Conservation (phyloP, 2,113 vertebrate genomes). For the Colaptes auratus region DNA sequence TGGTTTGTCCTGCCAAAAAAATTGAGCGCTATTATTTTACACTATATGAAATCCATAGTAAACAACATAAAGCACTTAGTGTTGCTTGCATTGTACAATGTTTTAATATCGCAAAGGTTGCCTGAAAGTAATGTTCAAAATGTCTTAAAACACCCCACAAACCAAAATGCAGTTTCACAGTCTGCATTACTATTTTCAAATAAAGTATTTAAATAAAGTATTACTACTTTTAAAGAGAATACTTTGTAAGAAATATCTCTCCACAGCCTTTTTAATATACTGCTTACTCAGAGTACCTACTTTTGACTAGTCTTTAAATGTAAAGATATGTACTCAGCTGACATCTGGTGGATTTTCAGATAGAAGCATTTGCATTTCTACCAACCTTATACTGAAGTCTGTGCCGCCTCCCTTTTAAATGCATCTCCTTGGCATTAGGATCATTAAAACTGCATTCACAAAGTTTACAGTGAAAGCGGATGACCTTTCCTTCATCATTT, state of each 20-base stretch:
- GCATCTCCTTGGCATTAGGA: conserved; percentile 98
- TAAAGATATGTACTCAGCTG: background rate
- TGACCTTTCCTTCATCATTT: conserved; percentile 98
- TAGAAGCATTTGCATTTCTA: background rate
- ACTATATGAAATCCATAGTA: background rate
- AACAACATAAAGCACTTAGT: background rate
- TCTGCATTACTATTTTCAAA: background rate
- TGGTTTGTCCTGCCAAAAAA: background rate
- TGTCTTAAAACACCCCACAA: background rate
- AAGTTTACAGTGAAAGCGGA: conserved; percentile 96
- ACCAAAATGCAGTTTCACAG: background rate
- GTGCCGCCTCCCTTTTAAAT: conserved; percentile 94
- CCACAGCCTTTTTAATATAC: background rate
- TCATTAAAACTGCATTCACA: conserved; percentile 98
- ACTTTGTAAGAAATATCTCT: background rate
- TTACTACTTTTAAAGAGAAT: background rate
- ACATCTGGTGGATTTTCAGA: background rate
- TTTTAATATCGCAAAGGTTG: background rate
- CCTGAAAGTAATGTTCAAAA: background rate
- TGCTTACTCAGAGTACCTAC: background rate
- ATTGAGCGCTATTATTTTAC: background rate
- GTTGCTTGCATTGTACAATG: background rate
- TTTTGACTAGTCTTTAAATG: background rate
- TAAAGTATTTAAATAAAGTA: too few species aligned
- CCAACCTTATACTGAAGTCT: conserved; percentile 95